Base-by-base conservation (phyloP, 2,888 invertebrate genomes). In the Cephalotes varians region DNA sequence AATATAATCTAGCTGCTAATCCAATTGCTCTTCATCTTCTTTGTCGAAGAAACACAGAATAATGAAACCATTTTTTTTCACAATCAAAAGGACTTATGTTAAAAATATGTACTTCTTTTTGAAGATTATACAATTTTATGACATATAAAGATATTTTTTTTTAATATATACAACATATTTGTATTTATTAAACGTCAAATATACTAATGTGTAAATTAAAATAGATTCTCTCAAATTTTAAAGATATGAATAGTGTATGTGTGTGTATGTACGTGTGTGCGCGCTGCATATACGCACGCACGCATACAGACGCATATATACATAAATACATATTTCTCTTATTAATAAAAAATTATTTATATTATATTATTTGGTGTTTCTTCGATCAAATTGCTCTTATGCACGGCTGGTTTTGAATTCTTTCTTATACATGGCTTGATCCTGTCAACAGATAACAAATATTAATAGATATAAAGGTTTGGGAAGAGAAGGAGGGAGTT, bases 11-110 rank as follows among this genome's bases (percentile, higher is more conserved):
- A 82, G 79, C 51, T 67, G 64, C 34, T 67, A 7, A 51, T n/a
- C 6, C 49, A 51, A 12, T 49, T 31, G 34, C 21, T 73, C 6
- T 18, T 21, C 3, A 9, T 73, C 15, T 18, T 40, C 40, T 28
- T 60, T 25, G 83, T 84, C 88, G 84, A 88, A 88, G 86, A 88
- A 88, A 88, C 83, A 82, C 71, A 77, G 56, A 77, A n/a, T 54
- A 21, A 34, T 21, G 25, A 62, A 58, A 49, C 0, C 18, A 25
- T 28, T 62, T 5, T 28, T 51, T 31, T 31, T 21, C 2, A 28
- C 9, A 34, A 49, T 25, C n/a, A 1, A 51, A 74, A 15, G 25
- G 31, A 40, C 37, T 54, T n/a, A 56, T 64, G 6, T 25, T 40
- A 21, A 62, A 60, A 58, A 40, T 58, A 76, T 10, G 28, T 81